Evolutionary conservation across 2,888 invertebrate genomes (phyloP), one percentile per base, ranked within the genome.

Genomic region (Tortricodes alternella): DNA sequence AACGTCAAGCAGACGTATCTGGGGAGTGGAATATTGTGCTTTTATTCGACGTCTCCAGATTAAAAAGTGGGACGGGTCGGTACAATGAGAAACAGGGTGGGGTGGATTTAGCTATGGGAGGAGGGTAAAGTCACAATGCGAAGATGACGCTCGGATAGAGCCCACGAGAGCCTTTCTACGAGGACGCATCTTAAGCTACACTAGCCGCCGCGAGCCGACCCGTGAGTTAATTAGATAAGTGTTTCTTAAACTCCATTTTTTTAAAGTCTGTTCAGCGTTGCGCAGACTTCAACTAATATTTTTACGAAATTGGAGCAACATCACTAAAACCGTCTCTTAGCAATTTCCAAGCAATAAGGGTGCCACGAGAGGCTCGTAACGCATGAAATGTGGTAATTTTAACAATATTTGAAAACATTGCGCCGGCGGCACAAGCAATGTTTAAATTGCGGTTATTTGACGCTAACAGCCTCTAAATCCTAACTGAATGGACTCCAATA

Each of bases 1-100:
- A 79, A 78, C 77, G 74, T 72, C 73, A 76, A 73, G 70, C 66
- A 78, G 79, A 80, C 75, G 77, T 81, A 83, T 81, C 79, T 75
- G 73, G 72, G 66, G 65, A 70, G 53, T 46, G 50, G 78, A 50
- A 56, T 80, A 85, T 85, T 85, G 85, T 85, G 78, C 78, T 82
- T 83, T 80, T 85, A 81, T 86, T 81, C 80, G 80, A 82, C 80
- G 80, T 83, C 84, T 84, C 82, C 77, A 83, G 89, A 88, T 85
- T 86, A 85, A 87, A 88, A 89, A 87, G 77, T 82, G 82, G 84
- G 78, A 71, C 82, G 83, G 71, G 76, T 56, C 44, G 43, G 43
- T 68, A 83, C 84, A 85, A 85, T 84, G 81, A 82, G 75, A 76
- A 71, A 70, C 68, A 70, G 68, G 74, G 70, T 69, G 73, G 66